Percentiles rank a stretch among this genome's conserved stretches.
Evolutionary conservation across 2,113 vertebrate genomes (phyloP).

Genomic region (Petrocephalus zakoni): DNA sequence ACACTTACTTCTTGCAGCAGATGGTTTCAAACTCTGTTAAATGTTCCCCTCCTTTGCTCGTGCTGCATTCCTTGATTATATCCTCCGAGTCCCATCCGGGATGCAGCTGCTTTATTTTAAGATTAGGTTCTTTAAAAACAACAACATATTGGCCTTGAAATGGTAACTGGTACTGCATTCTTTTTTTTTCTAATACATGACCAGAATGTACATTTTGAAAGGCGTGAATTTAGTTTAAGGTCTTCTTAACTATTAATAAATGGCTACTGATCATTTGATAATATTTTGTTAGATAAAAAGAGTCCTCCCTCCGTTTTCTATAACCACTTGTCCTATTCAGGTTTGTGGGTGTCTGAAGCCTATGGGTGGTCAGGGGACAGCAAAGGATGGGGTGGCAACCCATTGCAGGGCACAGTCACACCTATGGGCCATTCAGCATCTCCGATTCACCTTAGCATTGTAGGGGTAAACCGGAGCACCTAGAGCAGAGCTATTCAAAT

Average conservation of each 20-base stretch:
- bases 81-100: not conserved
- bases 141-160: constrained; percentile 7
- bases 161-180: constrained; percentile 24
- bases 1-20: constrained; percentile 20
- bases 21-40: constrained; percentile 30
- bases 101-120: constrained; percentile 22
- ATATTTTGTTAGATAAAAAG: not conserved
- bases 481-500: too few relatives aligned
- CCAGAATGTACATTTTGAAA: not conserved
- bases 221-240: not conserved
- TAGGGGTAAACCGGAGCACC: not conserved
- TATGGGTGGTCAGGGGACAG: not conserved
- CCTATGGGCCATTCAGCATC: not conserved
- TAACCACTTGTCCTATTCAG: too few relatives aligned
- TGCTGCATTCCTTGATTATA: not conserved
- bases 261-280: not conserved
- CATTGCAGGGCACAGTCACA: not conserved
- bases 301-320: not conserved
- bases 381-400: not conserved
- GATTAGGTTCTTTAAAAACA: constrained; percentile 3
- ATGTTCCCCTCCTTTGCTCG: constrained; percentile 10
- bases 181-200: constrained; percentile 4
- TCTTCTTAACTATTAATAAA: not conserved
- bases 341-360: not conserved
- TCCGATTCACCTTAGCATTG: not conserved